Percentiles rank a stretch among this genome's conserved stretches.
phyloP scores from a whole-genome alignment of 2,113 vertebrate species.

The Hiodon alosoides region DNA sequence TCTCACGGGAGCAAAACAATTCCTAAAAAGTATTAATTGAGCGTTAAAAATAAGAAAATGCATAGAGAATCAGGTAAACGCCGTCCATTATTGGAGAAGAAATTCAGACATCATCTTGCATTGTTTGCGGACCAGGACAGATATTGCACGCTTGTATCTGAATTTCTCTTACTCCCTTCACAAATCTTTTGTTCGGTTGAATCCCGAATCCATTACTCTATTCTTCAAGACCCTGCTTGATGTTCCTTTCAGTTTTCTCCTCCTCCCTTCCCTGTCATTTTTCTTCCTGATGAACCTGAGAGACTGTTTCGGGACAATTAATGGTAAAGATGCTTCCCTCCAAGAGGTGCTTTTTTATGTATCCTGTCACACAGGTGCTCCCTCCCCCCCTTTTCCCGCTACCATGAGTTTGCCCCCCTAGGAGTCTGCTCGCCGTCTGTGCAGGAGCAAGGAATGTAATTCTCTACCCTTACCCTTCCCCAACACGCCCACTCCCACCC shows the following conservation, averaged over 20 bases:
- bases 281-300: background rate
- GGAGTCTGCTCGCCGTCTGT: background rate
- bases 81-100: no score
- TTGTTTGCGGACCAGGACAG: no score
- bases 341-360: background rate
- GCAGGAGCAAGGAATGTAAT: background rate
- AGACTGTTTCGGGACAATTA: background rate
- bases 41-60: no score
- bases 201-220: background rate
- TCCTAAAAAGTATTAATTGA: no score
- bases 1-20: no score
- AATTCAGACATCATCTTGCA: no score
- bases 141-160: no score
- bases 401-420: no score
- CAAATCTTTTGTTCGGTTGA: no score
- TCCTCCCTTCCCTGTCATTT: background rate
- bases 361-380: background rate
- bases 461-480: background rate
- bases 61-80: no score
- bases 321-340: background rate
- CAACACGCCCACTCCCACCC: background rate
- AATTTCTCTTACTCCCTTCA: no score
- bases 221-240: background rate
- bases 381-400: background rate
- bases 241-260: no score